Evolutionary conservation across 2,888 invertebrate genomes (phyloP), one percentile per base, ranked within the genome.

Genomic region (Zootermopsis nevadensis): DNA sequence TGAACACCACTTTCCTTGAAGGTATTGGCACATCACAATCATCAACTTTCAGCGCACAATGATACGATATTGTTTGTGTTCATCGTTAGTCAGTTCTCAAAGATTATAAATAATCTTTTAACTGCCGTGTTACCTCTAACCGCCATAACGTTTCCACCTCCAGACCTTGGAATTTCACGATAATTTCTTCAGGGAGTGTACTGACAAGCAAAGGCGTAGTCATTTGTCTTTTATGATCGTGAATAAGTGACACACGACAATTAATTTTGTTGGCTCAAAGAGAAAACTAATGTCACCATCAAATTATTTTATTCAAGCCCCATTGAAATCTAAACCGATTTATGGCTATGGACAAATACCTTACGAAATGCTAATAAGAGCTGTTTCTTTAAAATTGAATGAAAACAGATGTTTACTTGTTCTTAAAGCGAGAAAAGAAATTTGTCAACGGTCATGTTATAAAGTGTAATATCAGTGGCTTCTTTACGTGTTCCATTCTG

Each of bases 281-380:
- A 33, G 69, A 69, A 33, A 69, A 69, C 24, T 69, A 69, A 69
- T 69, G 69, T 69, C 33, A 22, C 69, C 69, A 69, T 69, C 69
- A 69, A 69, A 69, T 69, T 69, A 69, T 69, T 69, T 69, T 33
- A 31, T 2, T 31, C 19, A 33, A 69, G 22, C 15, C 22, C 69
- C 22, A 69, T 69, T 33, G 69, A 69, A 69, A 24, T 22, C 69
- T 8, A 27, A 60, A 6, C 12, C 60, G 27, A 60, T 27, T 60
- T 60, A 60, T 60, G 27, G 60, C 60, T 60, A 27, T 7, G 27
- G 8, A 60, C 27, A 27, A 60, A 60, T 60, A n/a, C n/a, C 27
- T 48, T 48, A 48, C 48, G 15, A 48, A 48, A 48, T 66, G 8
- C 10, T 27, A 67, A 67, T 31, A 67, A 27, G 27, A 4, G 15